Evolutionary conservation across 1,140 invertebrate genomes (phyloP), one percentile per base, ranked within the genome.

Genomic region (Cecropterus lyciades): DNA sequence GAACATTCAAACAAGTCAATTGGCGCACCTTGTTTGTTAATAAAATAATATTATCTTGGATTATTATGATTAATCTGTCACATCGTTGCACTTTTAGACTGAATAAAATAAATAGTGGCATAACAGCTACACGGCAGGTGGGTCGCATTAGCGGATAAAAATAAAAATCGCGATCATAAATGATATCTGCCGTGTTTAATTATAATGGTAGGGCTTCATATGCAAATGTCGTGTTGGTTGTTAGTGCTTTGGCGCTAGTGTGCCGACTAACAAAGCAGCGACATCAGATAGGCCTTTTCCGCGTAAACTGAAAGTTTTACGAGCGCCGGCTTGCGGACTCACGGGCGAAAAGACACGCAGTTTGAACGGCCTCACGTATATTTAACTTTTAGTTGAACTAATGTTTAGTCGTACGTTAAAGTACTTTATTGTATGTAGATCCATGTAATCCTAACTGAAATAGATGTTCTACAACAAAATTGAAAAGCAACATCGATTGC

Each of bases 201-300:
- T 57, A 27, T 57, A 57, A 55, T 55, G 15, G 17, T 30, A 24
- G 27, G 11, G 37, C 17, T 24, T 24, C 20, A 49, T 55, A 56
- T 56, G 53, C 53, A 56, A 56, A 56, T 56, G 40, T 51, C 20
- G 46, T 30, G 52, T 20, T n/a, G 4, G 14, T 56, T 56, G 52
- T 56, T 56, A 56, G 53, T 43, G 17, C 43, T 53, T 68, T 43
- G 57, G 59, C 57, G 42, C 51, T 62, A 62, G 40, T 67, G 55
- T 67, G 37, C 56, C 56, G 43, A n/a, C 57, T 20, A 63, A 57
- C 63, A 55, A 63, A 69, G 48, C 57, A 45, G 40, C 65, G 14
- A 7, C 65, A 73, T 79, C 73, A 43, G 73, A 75, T 76, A 53
- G 33, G 16, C 16, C 17, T 49, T 72, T 70, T 73, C 73, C 67